These are phyloP conservation scores for Desoria tigrina DNA, from an alignment of 2,888 invertebrate species.

Conservation along the genomic window DNA sequence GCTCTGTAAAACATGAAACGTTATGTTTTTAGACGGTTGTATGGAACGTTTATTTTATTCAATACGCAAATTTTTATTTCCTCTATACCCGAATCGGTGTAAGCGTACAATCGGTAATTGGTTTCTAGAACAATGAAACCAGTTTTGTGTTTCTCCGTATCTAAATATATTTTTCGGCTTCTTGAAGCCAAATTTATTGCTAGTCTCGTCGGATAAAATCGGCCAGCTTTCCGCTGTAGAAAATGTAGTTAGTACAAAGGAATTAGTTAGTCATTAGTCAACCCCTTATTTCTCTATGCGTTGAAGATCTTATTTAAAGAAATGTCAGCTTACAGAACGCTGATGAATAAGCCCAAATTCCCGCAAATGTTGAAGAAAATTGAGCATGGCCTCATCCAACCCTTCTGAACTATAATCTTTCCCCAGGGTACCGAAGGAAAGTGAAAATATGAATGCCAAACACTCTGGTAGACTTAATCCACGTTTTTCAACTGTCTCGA, in stretches of 20 bases:
- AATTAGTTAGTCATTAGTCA: neutral
- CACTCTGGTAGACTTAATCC: conserved; percentile 87
- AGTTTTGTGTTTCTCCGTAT: conserved; percentile 52
- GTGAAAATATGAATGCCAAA: conserved; percentile 91
- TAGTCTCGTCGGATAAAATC: conserved; percentile 92
- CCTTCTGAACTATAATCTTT: conserved; percentile 96
- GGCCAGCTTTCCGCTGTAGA: conserved; percentile 76
- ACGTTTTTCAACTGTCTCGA: conserved; percentile 85
- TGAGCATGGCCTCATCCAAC: conserved; percentile 80
- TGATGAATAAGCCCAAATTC: conserved; percentile 98
- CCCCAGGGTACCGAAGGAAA: conserved; percentile 91
- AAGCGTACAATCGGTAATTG: conserved; percentile 93
- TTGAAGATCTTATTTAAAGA: too few relatives aligned
- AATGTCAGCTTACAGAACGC: conserved; percentile 70
- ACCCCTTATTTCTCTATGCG: neutral
- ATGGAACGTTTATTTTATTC: neutral
- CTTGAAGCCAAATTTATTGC: conserved; percentile 81
- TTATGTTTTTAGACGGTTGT: neutral
- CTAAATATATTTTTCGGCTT: conserved; percentile 57
- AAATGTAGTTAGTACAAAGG: conserved; percentile 18
- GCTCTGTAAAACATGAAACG: conserved; percentile 34
- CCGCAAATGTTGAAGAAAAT: conserved; percentile 90
- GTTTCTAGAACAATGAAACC: conserved; percentile 95
- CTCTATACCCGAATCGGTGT: conserved; percentile 73
- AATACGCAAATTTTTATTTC: neutral